Percentiles rank a stretch among this genome's conserved stretches.
Evolutionary conservation across 2,113 vertebrate species (phyloP).

Genomic region (Brachypteracias leptosomus): DNA sequence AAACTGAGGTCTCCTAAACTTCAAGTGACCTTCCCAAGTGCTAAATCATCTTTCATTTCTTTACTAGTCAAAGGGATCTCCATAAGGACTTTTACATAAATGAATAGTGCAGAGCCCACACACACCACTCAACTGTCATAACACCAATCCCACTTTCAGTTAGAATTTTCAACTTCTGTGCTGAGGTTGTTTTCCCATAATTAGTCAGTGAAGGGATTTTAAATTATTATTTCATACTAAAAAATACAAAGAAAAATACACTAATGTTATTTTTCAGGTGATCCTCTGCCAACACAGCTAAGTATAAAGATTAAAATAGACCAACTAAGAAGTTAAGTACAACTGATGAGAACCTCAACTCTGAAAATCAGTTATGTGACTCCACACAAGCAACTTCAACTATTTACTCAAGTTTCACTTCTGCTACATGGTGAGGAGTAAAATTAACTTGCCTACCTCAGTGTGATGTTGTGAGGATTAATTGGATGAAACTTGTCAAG

Average conservation of each 20-base stretch:
- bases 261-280: not conserved
- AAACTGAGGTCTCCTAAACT: not conserved
- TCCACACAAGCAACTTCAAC: not conserved
- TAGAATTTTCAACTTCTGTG: not conserved
- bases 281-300: not conserved
- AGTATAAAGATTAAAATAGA: not conserved
- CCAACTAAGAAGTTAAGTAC: not conserved
- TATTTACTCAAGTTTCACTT: constrained; percentile 6
- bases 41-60: not conserved
- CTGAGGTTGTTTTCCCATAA: not conserved
- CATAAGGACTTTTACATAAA: not conserved
- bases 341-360: not conserved
- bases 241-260: not conserved
- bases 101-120: not conserved
- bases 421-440: not conserved
- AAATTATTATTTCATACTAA: not conserved
- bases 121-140: not conserved
- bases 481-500: not conserved
- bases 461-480: constrained; percentile 4
- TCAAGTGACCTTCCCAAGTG: not conserved
- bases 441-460: not conserved
- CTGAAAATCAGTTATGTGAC: not conserved
- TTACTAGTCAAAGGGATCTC: not conserved
- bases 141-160: constrained; percentile 3
- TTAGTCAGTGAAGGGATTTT: not conserved